Conservation (phyloP, 35 echinoderm and acorn worm species). For the Apostichopus parvimensis region DNA sequence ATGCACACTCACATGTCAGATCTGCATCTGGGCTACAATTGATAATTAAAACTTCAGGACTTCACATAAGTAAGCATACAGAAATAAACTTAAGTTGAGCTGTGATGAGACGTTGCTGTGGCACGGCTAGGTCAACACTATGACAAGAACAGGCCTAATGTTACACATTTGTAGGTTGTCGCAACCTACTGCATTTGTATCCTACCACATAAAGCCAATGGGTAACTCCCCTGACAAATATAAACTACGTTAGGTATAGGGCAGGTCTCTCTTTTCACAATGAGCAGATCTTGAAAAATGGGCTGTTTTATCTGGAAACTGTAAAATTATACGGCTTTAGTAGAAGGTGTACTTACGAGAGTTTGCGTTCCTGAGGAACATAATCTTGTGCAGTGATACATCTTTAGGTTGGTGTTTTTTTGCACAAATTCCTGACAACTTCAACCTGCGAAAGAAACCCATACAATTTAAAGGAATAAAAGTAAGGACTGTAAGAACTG, state of each 20-base stretch:
- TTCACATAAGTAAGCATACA: too few species aligned
- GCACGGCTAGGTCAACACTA: too few species aligned
- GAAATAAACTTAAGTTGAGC: too few species aligned
- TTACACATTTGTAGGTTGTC: too few species aligned
- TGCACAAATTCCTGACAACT: constrained; percentile 55
- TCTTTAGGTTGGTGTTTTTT: constrained; percentile 55
- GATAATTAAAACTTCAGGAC: too few species aligned
- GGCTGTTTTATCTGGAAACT: neutral
- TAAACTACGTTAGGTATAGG: neutral
- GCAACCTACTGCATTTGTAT: too few species aligned
- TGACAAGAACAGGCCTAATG: too few species aligned
- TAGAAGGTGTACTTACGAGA: constrained; percentile 65
- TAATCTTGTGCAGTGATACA: constrained; percentile 85
- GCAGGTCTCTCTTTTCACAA: neutral
- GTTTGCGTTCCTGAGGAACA: constrained; percentile 79
- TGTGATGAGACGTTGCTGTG: too few species aligned
- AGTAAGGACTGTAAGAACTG: neutral
- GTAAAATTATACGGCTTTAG: neutral
- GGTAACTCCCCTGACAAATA: neutral
- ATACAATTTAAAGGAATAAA: neutral
- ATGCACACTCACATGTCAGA: neutral
- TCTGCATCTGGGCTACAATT: too few species aligned
- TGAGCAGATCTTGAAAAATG: neutral
- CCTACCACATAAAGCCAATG: neutral
- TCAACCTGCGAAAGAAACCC: constrained; percentile 2